A percentile compares a stretch with the other conserved stretches of the same genome.
These are phyloP conservation scores for Microtus pennsylvanicus DNA, from an alignment of 2,113 vertebrate genomes.

Conservation along the genomic window DNA sequence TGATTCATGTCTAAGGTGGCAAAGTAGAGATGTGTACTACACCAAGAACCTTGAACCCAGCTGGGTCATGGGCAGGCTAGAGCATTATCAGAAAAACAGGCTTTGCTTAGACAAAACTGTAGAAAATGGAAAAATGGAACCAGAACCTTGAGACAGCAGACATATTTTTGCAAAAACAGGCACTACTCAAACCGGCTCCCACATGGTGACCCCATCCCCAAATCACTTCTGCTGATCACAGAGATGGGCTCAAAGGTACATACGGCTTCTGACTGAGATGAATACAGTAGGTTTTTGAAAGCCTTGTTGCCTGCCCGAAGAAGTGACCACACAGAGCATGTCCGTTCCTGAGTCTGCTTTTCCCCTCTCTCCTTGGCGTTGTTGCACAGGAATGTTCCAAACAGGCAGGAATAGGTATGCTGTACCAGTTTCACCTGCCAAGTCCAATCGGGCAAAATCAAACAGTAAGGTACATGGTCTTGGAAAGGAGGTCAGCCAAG, in stretches of 20 bases:
- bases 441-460: slow-evolving; percentile 59
- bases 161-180: background rate
- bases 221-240: background rate
- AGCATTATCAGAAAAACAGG: background rate
- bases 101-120: background rate
- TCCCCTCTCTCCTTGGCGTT: slow-evolving; percentile 97
- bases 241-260: slow-evolving; percentile 72
- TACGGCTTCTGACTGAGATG: slow-evolving; percentile 96
- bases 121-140: background rate
- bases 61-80: background rate
- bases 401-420: slow-evolving; percentile 99
- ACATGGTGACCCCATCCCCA: background rate
- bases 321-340: slow-evolving; percentile 98
- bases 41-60: background rate
- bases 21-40: background rate
- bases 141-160: background rate
- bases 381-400: slow-evolving; percentile 99
- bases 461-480: background rate
- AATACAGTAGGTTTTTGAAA: slow-evolving; percentile 98
- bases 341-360: slow-evolving; percentile 94
- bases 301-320: slow-evolving; percentile 95
- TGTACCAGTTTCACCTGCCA: slow-evolving; percentile 97
- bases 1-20: background rate
- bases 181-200: background rate
- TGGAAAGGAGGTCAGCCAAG: background rate